Conservation (phyloP, 2,113 vertebrate genomes). For the Brachyhypopomus gauderio region DNA sequence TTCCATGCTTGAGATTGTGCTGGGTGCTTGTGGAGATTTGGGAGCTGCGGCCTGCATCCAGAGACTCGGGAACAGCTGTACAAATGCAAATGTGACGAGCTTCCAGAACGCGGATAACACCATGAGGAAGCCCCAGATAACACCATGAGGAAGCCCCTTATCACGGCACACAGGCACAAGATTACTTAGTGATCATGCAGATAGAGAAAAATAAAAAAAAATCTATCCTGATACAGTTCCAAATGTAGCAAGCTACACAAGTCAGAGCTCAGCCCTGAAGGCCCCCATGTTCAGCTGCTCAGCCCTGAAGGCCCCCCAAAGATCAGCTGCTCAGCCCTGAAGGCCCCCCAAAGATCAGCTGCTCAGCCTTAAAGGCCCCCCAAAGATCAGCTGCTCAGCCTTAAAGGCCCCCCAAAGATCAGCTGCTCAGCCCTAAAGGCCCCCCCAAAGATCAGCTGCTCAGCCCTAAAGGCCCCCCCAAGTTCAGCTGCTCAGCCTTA, state of each 20-base stretch:
- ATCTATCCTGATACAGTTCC: not conserved
- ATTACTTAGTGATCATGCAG: not conserved
- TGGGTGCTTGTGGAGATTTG: conserved; percentile 41
- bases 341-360: not conserved
- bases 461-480: no score
- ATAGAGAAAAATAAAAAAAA: not conserved
- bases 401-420: no score
- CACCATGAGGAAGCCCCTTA: conserved; percentile 12
- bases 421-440: not conserved
- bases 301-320: not conserved
- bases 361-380: not conserved
- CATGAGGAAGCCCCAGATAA: conserved; percentile 12
- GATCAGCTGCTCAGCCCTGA: not conserved
- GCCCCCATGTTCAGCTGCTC: no score
- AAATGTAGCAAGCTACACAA: no score
- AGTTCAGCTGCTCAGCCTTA: not conserved
- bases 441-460: not conserved
- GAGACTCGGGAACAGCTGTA: conserved; percentile 39
- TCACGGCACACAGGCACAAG: conserved; percentile 10
- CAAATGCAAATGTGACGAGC: conserved; percentile 42
- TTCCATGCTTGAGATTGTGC: not conserved
- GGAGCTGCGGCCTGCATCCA: conserved; percentile 43
- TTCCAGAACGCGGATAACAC: conserved; percentile 26
- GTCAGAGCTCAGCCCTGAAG: no score
- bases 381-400: not conserved